These are phyloP conservation scores for Pogonocherus hispidulus DNA, from an alignment of 2,888 invertebrate genomes.

Conservation along the genomic window DNA sequence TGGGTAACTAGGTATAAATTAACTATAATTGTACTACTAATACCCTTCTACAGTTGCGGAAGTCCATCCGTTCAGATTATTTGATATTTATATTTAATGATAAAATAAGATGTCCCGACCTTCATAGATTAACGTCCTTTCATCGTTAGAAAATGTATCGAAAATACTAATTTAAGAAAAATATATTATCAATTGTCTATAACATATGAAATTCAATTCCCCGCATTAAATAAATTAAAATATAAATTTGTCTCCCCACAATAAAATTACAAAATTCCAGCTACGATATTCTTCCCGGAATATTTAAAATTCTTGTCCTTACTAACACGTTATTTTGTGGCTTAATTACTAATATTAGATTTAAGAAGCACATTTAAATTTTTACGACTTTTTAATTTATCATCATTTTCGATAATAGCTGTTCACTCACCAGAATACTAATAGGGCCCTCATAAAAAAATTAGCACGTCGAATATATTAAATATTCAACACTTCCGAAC, in stretches of 20 bases:
- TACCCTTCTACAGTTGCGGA: neutral
- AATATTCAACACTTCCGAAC: slow-evolving; percentile 30
- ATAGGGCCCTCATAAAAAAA: slow-evolving; percentile 34
- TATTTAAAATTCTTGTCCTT: slow-evolving; percentile 48
- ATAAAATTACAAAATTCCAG: no score
- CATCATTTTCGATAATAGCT: slow-evolving; percentile 59
- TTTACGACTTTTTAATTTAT: slow-evolving; percentile 61
- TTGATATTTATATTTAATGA: neutral
- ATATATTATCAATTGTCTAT: no score
- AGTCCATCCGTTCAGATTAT: neutral
- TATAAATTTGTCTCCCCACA: no score
- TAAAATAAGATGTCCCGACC: neutral
- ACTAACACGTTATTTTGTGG: slow-evolving; percentile 46
- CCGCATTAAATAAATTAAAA: no score
- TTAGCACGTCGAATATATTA: slow-evolving; percentile 12
- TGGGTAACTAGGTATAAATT: no score
- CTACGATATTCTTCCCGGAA: slow-evolving; percentile 33
- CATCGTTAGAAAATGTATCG: no score
- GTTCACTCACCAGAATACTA: slow-evolving; percentile 53
- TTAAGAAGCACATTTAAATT: slow-evolving; percentile 53
- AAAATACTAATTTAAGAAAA: no score
- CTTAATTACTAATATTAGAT: slow-evolving; percentile 53
- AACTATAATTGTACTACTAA: neutral
- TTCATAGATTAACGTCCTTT: neutral
- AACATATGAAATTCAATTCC: no score